Base-by-base conservation (phyloP, 2,888 invertebrate species). In the Blera fallax region DNA sequence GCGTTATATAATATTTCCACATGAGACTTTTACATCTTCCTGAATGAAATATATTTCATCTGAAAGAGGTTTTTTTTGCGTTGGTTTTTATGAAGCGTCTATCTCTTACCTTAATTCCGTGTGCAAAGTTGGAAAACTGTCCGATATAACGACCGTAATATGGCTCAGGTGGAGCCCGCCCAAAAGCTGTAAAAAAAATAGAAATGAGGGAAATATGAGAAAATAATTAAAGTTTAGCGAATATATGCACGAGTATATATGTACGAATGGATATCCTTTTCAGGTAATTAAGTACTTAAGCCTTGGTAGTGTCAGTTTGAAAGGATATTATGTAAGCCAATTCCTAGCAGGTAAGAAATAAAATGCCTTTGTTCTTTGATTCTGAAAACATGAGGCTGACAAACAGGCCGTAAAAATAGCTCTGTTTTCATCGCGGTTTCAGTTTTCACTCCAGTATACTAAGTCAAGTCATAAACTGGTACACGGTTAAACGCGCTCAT, bases 111-210 rank as follows among this genome's bases (percentile, higher is more conserved):
- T 91, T 94, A 88, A 97, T 96, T 85, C 95, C 96, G 90, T 97
- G 97, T 0, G 95, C 96, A 91, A 95, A 96, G 84, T 95, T 94
- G 32, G 94, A 94, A 73, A 97, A 93, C 0, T 94, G 93, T 64
- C 97, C 97, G 87, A 97, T 96, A 77, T 93, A 91, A 21, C 95
- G 95, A 18, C 97, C 97, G 91, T 95, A 97, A 92, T 97, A 96
- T 3, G 95, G 95, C 90, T 95, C 94, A 50, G 91, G 91, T 88
- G 91, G 91, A 77, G 91, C 91, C 62, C 90, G 90, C 65, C 91
- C 90, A 58, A 89, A 88, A 80, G 89, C 91, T 91, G 7, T 11
- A 87, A 52, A 88, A 54, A 78, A 45, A 72, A 69, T 69, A 70
- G 21, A 37, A 11, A 37, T n/a, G 74, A 48, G n/a, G 11, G 37